Percentiles rank a stretch among this genome's conserved stretches.
phyloP scores from a whole-genome alignment of 2,113 vertebrate species.

The Carassius auratus region DNA sequence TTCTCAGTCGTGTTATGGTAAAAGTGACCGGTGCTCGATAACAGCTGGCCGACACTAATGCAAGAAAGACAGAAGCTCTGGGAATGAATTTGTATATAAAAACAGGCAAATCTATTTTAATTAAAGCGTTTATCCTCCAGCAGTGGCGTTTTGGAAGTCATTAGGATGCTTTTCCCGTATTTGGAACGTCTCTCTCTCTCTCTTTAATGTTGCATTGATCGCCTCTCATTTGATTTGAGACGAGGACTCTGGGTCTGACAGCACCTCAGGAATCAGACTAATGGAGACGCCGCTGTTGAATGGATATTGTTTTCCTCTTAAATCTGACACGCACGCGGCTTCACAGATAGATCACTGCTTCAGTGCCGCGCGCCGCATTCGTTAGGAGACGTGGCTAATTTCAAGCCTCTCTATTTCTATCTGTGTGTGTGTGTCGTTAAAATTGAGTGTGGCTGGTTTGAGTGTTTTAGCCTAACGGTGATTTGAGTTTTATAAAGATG shows the following conservation, averaged over 20 bases:
- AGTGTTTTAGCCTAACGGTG: no score
- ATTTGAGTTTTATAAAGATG: neutral
- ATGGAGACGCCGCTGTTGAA: constrained; percentile 65
- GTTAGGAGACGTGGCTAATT: no score
- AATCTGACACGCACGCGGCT: constrained; percentile 61
- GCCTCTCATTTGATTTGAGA: constrained; percentile 71
- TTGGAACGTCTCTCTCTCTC: constrained; percentile 59
- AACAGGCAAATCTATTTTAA: constrained; percentile 64
- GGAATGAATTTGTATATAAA: constrained; percentile 52
- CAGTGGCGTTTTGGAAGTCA: constrained; percentile 63
- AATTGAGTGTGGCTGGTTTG: no score
- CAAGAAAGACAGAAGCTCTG: constrained; percentile 53
- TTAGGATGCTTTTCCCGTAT: constrained; percentile 63
- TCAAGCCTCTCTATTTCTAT: no score
- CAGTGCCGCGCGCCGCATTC: no score
- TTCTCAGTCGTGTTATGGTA: neutral
- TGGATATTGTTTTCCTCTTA: constrained; percentile 74
- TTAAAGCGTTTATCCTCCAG: constrained; percentile 62
- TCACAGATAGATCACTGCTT: no score
- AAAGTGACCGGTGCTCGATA: neutral
- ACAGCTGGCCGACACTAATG: constrained; percentile 17
- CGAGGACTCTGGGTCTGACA: constrained; percentile 59
- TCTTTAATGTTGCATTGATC: constrained; percentile 73
- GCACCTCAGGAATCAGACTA: constrained; percentile 71
- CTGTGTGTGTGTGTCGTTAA: no score